phyloP scores from a whole-genome alignment of 2,113 vertebrate genomes.

The Zosterops japonicus region DNA sequence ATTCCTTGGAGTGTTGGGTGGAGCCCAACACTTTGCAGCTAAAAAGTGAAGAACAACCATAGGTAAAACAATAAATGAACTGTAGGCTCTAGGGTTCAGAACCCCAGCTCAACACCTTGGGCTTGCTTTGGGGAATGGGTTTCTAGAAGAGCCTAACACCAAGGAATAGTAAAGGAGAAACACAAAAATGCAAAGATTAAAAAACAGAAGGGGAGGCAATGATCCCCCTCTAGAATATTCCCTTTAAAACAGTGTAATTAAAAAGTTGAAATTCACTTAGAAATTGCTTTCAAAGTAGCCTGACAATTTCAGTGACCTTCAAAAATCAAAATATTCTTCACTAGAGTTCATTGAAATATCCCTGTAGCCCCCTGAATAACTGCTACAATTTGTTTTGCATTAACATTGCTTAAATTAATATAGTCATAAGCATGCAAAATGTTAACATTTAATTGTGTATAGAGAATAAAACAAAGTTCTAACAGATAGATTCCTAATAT shows the following conservation, averaged over 20 bases:
- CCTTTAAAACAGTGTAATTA: slow-evolving; percentile 50
- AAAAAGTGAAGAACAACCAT: not conserved
- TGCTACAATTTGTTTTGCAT: slow-evolving; percentile 23
- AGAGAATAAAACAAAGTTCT: not conserved
- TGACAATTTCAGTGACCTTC: not conserved
- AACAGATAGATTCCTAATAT: not conserved
- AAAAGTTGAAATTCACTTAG: slow-evolving; percentile 35
- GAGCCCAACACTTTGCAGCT: not conserved
- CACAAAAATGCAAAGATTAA: slow-evolving; percentile 13
- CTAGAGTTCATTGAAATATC: slow-evolving; percentile 3
- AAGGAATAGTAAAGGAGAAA: not conserved
- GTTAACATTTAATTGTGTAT: not conserved
- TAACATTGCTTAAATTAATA: slow-evolving; percentile 17
- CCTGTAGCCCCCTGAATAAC: not conserved
- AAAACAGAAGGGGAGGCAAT: slow-evolving; percentile 26
- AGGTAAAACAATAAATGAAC: not conserved
- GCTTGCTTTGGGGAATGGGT: not conserved
- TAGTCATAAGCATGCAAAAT: slow-evolving; percentile 1
- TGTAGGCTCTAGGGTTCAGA: not conserved
- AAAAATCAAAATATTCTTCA: slow-evolving; percentile 18
- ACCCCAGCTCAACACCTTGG: not conserved
- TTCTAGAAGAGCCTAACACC: not conserved
- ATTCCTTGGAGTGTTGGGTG: not conserved
- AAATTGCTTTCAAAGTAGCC: slow-evolving; percentile 38
- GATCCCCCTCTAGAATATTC: slow-evolving; percentile 1